Evolutionary conservation across 2,113 vertebrate genomes (phyloP).

Genomic region (Echinops telfairi): DNA sequence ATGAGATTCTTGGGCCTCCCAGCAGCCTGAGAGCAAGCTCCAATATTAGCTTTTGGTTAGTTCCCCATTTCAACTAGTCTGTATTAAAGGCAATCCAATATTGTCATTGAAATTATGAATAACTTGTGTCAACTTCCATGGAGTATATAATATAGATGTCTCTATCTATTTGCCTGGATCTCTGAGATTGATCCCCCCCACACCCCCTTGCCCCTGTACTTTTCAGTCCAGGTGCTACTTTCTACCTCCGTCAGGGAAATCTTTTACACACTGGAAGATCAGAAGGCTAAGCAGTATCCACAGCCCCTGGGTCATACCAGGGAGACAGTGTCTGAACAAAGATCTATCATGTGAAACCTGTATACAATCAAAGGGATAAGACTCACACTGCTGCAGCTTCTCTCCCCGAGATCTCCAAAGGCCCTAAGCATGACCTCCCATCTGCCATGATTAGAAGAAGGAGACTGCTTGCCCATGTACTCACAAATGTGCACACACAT

Average conservation of each 20-base stretch:
- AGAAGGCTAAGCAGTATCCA: slow-evolving; percentile 41
- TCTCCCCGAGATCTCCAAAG: neutral
- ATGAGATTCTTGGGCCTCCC: slow-evolving; percentile 60
- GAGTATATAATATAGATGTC: slow-evolving; percentile 8
- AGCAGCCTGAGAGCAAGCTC: slow-evolving; percentile 13
- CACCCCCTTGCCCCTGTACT: neutral
- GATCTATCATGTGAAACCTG: slow-evolving; percentile 18
- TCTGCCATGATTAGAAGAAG: neutral
- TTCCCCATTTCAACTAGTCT: slow-evolving; percentile 26
- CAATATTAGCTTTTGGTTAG: slow-evolving; percentile 44
- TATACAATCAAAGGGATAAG: slow-evolving; percentile 56
- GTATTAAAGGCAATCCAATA: slow-evolving; percentile 38
- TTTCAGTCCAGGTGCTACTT: neutral
- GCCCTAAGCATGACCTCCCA: neutral
- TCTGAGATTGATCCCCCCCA: neutral
- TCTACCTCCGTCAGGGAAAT: neutral
- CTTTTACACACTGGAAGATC: slow-evolving; percentile 47
- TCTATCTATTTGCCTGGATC: neutral
- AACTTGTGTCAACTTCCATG: slow-evolving; percentile 31
- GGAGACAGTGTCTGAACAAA: slow-evolving; percentile 63
- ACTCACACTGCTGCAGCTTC: neutral
- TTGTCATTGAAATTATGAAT: slow-evolving; percentile 58
- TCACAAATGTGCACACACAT: neutral
- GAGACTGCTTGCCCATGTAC: neutral
- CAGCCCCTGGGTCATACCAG: slow-evolving; percentile 39